These are phyloP conservation scores for Polyergus mexicanus DNA, from an alignment of 1,140 invertebrate species.

Conservation along the genomic window DNA sequence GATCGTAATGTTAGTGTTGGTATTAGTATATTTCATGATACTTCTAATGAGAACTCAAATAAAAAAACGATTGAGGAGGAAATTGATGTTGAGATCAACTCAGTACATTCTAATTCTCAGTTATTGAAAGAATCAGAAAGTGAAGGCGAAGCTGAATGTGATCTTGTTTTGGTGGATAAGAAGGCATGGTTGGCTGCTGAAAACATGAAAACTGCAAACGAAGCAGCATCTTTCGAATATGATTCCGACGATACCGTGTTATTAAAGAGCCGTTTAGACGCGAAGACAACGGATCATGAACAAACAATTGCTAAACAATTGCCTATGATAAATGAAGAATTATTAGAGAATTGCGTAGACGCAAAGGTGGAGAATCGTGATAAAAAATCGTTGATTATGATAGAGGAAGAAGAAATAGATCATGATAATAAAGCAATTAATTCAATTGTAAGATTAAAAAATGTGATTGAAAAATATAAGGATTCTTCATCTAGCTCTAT, in stretches of 20 bases:
- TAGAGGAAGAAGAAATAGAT: background rate
- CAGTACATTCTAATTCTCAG: constrained; percentile 21
- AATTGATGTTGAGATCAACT: background rate
- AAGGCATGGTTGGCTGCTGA: constrained; percentile 55
- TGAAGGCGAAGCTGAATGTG: constrained; percentile 68
- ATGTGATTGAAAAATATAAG: background rate
- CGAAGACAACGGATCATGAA: background rate
- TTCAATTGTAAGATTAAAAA: background rate
- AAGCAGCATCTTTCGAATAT: constrained; percentile 52
- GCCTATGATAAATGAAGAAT: background rate
- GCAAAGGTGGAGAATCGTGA: background rate
- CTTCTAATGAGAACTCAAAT: constrained; percentile 63
- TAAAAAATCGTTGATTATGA: background rate
- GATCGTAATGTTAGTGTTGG: constrained; percentile 25
- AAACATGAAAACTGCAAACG: constrained; percentile 16
- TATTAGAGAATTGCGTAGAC: background rate
- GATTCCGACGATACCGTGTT: constrained; percentile 74
- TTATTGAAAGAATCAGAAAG: constrained; percentile 35
- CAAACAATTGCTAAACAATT: background rate
- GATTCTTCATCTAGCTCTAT: background rate
- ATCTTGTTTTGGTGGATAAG: constrained; percentile 71
- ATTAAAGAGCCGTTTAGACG: constrained; percentile 36
- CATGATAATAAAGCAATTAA: background rate
- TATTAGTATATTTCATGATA: constrained; percentile 68
- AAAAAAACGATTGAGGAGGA: constrained; percentile 9